A percentile compares a stretch with the other conserved stretches of the same genome.
Evolutionary conservation across 2,797 vertebrate genomes (phyloP).

Genomic region (Siniperca scherzeri): DNA sequence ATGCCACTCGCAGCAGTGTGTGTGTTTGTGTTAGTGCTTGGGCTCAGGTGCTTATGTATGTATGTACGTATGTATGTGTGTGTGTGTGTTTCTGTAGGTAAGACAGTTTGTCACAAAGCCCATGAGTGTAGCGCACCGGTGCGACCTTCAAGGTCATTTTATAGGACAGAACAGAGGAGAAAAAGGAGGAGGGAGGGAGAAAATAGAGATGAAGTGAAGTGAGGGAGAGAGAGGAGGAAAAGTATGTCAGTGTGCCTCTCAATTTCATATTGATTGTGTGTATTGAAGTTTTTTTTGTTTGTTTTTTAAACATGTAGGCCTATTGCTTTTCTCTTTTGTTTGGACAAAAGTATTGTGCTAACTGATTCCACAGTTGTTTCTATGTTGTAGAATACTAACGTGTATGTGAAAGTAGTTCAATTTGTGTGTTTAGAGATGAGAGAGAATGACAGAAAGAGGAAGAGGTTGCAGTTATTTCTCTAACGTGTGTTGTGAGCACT

Average conservation of each 20-base stretch:
- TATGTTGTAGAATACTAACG: background rate
- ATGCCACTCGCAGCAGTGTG: constrained; percentile 39
- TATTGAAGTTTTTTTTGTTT: background rate
- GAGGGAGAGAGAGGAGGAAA: constrained; percentile 26
- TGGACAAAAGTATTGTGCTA: background rate
- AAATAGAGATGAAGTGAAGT: constrained; percentile 29
- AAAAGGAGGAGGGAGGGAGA: constrained; percentile 15
- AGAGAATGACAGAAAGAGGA: background rate
- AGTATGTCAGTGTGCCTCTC: constrained; percentile 44
- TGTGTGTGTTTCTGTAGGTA: constrained; percentile 57
- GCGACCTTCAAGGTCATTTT: constrained; percentile 77
- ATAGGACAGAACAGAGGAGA: constrained; percentile 63
- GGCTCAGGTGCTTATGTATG: constrained; percentile 4
- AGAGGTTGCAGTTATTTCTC: constrained; percentile 10
- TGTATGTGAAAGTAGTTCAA: background rate
- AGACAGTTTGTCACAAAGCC: constrained; percentile 63
- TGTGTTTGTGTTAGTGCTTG: background rate
- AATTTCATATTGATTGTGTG: background rate
- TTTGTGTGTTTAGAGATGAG: background rate
- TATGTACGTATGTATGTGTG: background rate
- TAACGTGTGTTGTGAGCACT: constrained; percentile 18
- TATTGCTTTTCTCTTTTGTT: background rate
- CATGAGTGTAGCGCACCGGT: constrained; percentile 43
- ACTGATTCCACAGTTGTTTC: background rate
- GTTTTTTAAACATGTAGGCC: background rate